Evolutionary conservation across 2,113 vertebrate genomes (phyloP), one percentile per base, ranked within the genome.

Genomic region (Proterorhinus semilunaris): DNA sequence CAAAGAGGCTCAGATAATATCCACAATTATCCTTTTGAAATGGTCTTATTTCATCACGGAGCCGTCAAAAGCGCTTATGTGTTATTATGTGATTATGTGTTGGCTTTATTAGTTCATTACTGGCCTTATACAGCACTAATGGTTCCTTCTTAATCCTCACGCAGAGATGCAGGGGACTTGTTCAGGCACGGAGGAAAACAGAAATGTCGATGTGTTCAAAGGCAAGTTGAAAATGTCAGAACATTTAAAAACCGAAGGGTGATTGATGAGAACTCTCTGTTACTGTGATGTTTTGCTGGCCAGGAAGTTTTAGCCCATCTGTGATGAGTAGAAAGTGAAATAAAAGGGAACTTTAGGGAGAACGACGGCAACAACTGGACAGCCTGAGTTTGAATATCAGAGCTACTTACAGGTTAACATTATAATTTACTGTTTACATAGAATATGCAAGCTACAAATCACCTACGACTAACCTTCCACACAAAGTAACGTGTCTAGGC

Each of bases 71-170:
- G 62, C 21, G 45, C 44, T 63, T 63, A 48, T 16, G 45, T 63
- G 62, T 48, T 48, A 63, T 63, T 63, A 63, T 45, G 59, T n/a
- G 42, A 62, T 62, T 62, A 62, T 48, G 62, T 47, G 45, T 16
- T 63, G 44, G 62, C 46, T 16, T 48, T 63, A 48, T 63, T 63
- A 63, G 62, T 10, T 48, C 46, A 48, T 48, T 63, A 21, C 62
- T 17, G 44, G 62, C 44, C 62, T 63, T 48, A 63, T 21, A 36
- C 27, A 36, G 27, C 4, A 63, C n/a, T 47, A 63, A 63, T 48
- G 17, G 45, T 44, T 45, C 58, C 46, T 12, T 21, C 62, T 12
- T 48, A 63, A 63, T 48, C 62, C 62, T 15, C 45, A 27, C 7
- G 8, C 17, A 45, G 9, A 47, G 62, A 63, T 36, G 27, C 27